Evolutionary conservation across 1,140 invertebrate genomes (phyloP), one percentile per base, ranked within the genome.

Genomic region (Bacillus rossius): DNA sequence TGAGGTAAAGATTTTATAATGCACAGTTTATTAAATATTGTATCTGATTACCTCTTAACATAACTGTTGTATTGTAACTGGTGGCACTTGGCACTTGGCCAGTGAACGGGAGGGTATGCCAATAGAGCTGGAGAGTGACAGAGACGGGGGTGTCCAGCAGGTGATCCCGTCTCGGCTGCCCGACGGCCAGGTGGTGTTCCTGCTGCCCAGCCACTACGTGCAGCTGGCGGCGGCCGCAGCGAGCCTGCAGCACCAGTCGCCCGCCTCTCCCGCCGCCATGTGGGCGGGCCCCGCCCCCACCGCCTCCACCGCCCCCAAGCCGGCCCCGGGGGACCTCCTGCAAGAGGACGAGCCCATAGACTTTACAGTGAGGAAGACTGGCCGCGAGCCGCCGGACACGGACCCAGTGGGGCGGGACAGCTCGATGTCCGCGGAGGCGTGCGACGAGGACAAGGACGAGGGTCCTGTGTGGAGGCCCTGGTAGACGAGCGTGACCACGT

Each of bases 101-200:
- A n/a, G n/a, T n/a, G n/a, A n/a, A n/a, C n/a, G n/a, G n/a, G n/a
- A n/a, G n/a, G n/a, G n/a, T n/a, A n/a, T n/a, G n/a, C n/a, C n/a
- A n/a, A n/a, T n/a, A n/a, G n/a, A n/a, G n/a, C n/a, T n/a, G n/a
- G n/a, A n/a, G n/a, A n/a, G n/a, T n/a, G n/a, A n/a, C n/a, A n/a
- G n/a, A n/a, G n/a, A n/a, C n/a, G n/a, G n/a, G 42, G 16, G 7
- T 45, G 42, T 45, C 20, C 22, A 25, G 17, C 47, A 57, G 43
- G 55, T 57, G 16, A 57, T 57, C 8, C 55, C 55, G 8, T 57
- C 55, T 2, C 55, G 43, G 3, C 63, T 81, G 25, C 78, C 79
- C 1, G 79, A 81, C 57, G 79, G 79, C 1, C 79, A 81, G 57
- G 77, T 81, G 2, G 79, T 81, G 2, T 81, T 81, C 62, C 65